A percentile compares a stretch with the other conserved stretches of the same genome.
Evolutionary conservation across 2,113 vertebrate genomes (phyloP).

Genomic region (Lathamus discolor): DNA sequence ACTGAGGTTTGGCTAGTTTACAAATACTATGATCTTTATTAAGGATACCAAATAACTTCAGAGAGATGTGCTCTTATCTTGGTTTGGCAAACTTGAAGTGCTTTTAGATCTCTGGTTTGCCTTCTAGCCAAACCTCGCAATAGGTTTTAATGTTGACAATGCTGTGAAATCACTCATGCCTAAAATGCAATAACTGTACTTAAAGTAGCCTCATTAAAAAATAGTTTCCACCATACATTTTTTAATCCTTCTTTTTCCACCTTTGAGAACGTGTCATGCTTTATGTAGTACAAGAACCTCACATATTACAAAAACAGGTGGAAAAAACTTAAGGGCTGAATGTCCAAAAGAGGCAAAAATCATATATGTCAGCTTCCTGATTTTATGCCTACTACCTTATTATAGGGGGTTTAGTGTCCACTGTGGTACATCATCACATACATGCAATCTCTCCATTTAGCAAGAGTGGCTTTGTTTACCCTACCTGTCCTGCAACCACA

Average conservation of each 20-base stretch:
- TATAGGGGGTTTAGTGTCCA: neutral
- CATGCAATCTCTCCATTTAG: neutral
- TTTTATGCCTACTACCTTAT: neutral
- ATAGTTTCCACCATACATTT: conserved; percentile 27
- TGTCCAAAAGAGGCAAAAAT: neutral
- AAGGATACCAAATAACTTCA: conserved; percentile 62
- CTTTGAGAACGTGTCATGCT: neutral
- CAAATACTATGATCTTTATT: conserved; percentile 58
- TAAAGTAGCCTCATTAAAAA: conserved; percentile 41
- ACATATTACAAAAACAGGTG: neutral
- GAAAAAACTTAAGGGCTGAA: neutral
- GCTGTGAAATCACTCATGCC: conserved; percentile 43
- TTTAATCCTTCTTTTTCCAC: conserved; percentile 22
- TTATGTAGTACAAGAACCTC: neutral
- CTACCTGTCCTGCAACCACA: neutral
- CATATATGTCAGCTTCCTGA: neutral
- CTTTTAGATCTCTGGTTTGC: conserved; percentile 60
- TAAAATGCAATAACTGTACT: conserved; percentile 49
- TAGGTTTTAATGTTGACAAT: conserved; percentile 45
- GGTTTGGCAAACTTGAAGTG: conserved; percentile 60
- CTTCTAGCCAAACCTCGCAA: conserved; percentile 38
- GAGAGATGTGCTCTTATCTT: conserved; percentile 61
- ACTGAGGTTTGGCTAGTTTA: conserved; percentile 63
- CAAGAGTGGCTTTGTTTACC: neutral
- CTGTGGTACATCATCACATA: fast-evolving